Evolutionary conservation across 37 sponge, comb jelly and placozoan genomes (phyloP).

Genomic region (Ephydatia muelleri): DNA sequence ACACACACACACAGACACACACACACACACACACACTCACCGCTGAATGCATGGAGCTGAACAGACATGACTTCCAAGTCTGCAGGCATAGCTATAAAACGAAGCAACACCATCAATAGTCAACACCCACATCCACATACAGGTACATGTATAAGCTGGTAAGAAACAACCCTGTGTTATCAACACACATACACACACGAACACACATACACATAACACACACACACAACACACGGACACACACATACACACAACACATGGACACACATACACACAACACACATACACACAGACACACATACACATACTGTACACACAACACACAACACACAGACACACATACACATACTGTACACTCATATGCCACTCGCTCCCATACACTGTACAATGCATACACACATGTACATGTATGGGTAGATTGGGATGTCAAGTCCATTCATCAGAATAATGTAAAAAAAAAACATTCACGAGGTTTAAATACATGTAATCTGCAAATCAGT

Average conservation of each 20-base stretch:
- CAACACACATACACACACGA: slow-evolving; percentile 11
- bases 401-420: too few relatives aligned
- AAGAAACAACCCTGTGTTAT: neutral
- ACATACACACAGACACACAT: neutral
- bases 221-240: neutral
- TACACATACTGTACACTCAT: neutral
- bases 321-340: neutral
- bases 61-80: slow-evolving; percentile 84
- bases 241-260: neutral
- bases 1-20: neutral
- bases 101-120: neutral
- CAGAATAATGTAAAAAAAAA: too few relatives aligned
- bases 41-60: slow-evolving; percentile 56
- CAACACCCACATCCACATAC: neutral
- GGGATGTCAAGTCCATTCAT: too few relatives aligned
- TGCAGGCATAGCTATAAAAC: slow-evolving; percentile 68
- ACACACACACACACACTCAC: slow-evolving; percentile 23
- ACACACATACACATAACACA: neutral
- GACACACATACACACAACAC: neutral
- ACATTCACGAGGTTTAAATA: too few relatives aligned
- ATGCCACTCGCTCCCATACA: too few relatives aligned
- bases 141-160: neutral
- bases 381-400: neutral
- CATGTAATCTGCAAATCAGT: too few relatives aligned
- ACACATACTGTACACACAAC: neutral